Evolutionary conservation across 2,888 invertebrate species (phyloP).

Genomic region (Cerastoderma edule): DNA sequence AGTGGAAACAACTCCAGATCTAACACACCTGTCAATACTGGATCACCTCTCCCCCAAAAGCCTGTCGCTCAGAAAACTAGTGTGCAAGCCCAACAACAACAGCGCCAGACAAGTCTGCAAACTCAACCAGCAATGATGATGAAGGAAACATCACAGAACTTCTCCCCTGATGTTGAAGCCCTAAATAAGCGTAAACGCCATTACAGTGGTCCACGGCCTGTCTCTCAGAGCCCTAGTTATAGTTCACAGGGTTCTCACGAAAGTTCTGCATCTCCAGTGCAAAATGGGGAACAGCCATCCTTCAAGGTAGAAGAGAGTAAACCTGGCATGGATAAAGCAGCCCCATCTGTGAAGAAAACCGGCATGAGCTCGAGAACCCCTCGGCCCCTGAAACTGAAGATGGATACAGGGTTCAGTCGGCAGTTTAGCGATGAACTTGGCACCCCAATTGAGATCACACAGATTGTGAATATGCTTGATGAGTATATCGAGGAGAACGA

Average conservation of each 20-base stretch:
- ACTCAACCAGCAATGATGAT: slow-evolving; percentile 37
- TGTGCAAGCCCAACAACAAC: not conserved
- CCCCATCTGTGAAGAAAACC: slow-evolving; percentile 1
- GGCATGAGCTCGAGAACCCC: slow-evolving; percentile 28
- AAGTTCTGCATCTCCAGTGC: slow-evolving; percentile 54
- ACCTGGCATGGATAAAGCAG: slow-evolving; percentile 19
- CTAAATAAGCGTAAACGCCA: slow-evolving; percentile 42
- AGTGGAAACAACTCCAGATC: slow-evolving; percentile 63
- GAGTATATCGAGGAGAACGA: slow-evolving; percentile 71
- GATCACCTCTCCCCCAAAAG: slow-evolving; percentile 55
- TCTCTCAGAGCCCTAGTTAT: slow-evolving; percentile 58
- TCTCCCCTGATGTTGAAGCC: slow-evolving; percentile 47
- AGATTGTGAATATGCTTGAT: slow-evolving; percentile 77
- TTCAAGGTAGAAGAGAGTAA: slow-evolving; percentile 33
- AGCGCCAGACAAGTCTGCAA: slow-evolving; percentile 20
- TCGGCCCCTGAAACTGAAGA: slow-evolving; percentile 56
- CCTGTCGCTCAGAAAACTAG: not conserved
- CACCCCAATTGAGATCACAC: slow-evolving; percentile 77
- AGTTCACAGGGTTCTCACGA: slow-evolving; percentile 62
- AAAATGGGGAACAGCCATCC: slow-evolving; percentile 42
- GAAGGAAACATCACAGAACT: slow-evolving; percentile 47
- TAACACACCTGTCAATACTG: slow-evolving; percentile 62
- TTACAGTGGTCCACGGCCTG: slow-evolving; percentile 58
- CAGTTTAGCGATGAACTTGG: slow-evolving; percentile 78
- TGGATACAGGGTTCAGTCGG: slow-evolving; percentile 75